Evolutionary conservation across 2,113 vertebrate species (phyloP).

Genomic region (Paratilapia polleni): DNA sequence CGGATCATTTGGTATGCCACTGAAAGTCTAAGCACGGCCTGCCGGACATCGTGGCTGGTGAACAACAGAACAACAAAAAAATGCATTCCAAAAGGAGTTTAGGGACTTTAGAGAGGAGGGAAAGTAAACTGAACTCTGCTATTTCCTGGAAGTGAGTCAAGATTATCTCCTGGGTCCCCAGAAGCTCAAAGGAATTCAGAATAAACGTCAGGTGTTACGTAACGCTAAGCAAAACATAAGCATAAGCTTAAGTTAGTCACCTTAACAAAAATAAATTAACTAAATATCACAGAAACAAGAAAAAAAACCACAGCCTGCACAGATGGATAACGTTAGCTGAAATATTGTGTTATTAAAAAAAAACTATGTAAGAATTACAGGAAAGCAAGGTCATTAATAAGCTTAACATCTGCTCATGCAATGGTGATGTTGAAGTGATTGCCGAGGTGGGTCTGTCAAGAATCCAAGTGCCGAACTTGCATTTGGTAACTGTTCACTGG

Average conservation of each 20-base stretch:
- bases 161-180: not conserved
- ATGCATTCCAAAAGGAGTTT: not conserved
- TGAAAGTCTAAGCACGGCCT: not conserved
- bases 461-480: not conserved
- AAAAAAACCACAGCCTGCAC: not conserved
- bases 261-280: not conserved
- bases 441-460: not conserved
- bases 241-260: not conserved
- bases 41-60: not conserved
- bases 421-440: not conserved
- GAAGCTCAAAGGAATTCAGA: not conserved
- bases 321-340: not conserved
- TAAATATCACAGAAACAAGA: not conserved
- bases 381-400: not conserved
- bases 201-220: not conserved
- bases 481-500: not conserved
- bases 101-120: not conserved
- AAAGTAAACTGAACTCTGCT: not conserved
- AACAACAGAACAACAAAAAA: not conserved
- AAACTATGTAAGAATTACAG: not conserved
- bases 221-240: not conserved
- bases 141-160: constrained; percentile 30
- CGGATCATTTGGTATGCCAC: not conserved
- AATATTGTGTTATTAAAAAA: not conserved
- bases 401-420: not conserved